phyloP scores from a whole-genome alignment of 2,888 invertebrate species.

The Papilio demoleus region DNA sequence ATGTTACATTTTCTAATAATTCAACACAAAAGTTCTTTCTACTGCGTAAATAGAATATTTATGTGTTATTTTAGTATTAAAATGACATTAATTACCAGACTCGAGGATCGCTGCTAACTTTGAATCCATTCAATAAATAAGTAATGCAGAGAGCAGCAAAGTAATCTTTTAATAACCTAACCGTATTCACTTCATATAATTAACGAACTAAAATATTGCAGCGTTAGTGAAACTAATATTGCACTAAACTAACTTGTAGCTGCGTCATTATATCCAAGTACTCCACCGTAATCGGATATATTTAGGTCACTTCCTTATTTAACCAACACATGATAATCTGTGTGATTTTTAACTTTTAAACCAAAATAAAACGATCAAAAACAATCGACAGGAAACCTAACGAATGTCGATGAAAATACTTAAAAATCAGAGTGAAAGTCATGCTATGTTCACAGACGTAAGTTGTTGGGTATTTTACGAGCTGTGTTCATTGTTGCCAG shows the following conservation, averaged over 20 bases:
- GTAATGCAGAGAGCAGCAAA: no score
- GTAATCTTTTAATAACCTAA: not conserved
- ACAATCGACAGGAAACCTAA: slow-evolving; percentile 43
- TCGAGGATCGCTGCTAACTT: no score
- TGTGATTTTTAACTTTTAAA: not conserved
- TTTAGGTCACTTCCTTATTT: no score
- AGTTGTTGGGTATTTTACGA: slow-evolving; percentile 67
- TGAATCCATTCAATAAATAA: no score
- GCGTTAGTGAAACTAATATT: not conserved
- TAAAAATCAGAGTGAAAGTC: slow-evolving; percentile 54
- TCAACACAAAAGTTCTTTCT: no score
- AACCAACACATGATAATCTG: no score
- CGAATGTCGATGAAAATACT: slow-evolving; percentile 37
- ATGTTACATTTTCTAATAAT: not conserved
- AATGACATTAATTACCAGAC: no score
- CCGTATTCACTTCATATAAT: not conserved
- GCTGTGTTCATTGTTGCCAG: slow-evolving; percentile 59
- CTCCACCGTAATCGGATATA: not conserved
- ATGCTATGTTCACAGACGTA: slow-evolving; percentile 54
- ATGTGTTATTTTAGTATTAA: no score
- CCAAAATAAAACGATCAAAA: slow-evolving; percentile 28
- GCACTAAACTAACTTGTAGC: not conserved
- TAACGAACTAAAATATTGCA: not conserved
- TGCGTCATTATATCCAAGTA: not conserved
- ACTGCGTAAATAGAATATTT: no score